A percentile compares a stretch with the other conserved stretches of the same genome.
phyloP scores from a whole-genome alignment of 2,888 invertebrate species.

The Epinotia demarniana region DNA sequence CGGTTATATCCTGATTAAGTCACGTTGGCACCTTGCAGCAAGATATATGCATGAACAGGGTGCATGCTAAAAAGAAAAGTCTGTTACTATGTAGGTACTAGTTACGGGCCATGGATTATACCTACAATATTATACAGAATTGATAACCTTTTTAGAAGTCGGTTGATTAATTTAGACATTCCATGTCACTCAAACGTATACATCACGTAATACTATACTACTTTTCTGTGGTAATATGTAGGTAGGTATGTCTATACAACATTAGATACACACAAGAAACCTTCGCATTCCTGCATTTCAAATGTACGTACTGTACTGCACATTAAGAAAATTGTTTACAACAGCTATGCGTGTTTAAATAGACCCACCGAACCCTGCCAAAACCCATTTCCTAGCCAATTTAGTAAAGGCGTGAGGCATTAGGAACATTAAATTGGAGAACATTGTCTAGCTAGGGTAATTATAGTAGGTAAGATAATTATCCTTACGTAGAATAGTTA shows the following conservation, averaged over 20 bases:
- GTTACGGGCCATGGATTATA: no score
- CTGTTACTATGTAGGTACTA: no score
- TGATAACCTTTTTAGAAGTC: no score
- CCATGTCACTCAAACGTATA: background rate
- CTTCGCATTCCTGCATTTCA: conserved; percentile 26
- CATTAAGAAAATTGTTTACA: conserved; percentile 41
- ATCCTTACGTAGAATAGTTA: background rate
- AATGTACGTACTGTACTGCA: background rate
- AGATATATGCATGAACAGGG: no score
- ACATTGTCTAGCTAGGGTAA: conserved; percentile 10
- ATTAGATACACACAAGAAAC: background rate
- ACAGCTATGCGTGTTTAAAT: conserved; percentile 31
- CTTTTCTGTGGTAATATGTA: no score
- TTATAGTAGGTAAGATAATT: conserved; percentile 5
- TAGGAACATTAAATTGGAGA: conserved; percentile 12
- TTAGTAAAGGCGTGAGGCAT: conserved; percentile 30
- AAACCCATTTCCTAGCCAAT: conserved; percentile 36
- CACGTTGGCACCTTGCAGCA: no score
- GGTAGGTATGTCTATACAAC: no score
- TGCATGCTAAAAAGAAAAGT: no score
- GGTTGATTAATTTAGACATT: background rate
- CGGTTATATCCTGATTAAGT: no score
- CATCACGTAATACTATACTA: background rate
- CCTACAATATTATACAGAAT: no score
- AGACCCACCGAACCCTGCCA: conserved; percentile 35